These are phyloP conservation scores for Phyllostomus hastatus DNA, from an alignment of 2,113 vertebrate species.

Conservation along the genomic window DNA sequence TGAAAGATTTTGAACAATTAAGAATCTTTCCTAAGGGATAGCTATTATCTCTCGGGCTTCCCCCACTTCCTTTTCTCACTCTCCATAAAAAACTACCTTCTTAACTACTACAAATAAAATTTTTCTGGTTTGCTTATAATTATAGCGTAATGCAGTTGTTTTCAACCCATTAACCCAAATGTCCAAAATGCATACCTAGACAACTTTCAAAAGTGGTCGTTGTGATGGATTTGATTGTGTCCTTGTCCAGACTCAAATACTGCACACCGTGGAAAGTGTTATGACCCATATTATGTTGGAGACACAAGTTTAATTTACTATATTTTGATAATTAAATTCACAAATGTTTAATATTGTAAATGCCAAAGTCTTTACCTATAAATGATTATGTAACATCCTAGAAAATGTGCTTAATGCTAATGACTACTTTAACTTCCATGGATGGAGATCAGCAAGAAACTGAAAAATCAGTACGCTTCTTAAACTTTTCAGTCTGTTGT, in stretches of 20 bases:
- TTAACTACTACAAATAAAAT: constrained; percentile 25
- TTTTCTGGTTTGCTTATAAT: constrained; percentile 16
- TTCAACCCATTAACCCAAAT: neutral
- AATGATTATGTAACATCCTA: constrained; percentile 1
- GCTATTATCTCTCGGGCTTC: neutral
- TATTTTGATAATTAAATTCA: constrained; percentile 28
- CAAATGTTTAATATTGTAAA: constrained; percentile 40
- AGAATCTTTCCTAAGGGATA: constrained; percentile 17
- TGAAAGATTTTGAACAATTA: constrained; percentile 25
- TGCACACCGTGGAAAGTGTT: neutral
- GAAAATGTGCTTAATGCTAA: constrained; percentile 32
- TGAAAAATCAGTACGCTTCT: constrained; percentile 43
- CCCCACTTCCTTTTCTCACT: neutral
- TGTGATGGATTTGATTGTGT: neutral
- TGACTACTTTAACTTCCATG: constrained; percentile 4
- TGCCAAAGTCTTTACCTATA: constrained; percentile 36
- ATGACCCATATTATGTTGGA: neutral
- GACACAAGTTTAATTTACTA: neutral
- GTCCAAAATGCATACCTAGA: neutral
- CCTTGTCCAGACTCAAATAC: neutral
- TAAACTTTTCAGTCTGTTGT: neutral
- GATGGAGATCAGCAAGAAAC: constrained; percentile 52
- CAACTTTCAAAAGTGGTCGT: neutral
- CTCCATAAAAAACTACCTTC: constrained; percentile 10
- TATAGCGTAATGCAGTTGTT: neutral